These are phyloP conservation scores for Brachyptera putata DNA, from an alignment of 2,888 invertebrate species.

Conservation along the genomic window DNA sequence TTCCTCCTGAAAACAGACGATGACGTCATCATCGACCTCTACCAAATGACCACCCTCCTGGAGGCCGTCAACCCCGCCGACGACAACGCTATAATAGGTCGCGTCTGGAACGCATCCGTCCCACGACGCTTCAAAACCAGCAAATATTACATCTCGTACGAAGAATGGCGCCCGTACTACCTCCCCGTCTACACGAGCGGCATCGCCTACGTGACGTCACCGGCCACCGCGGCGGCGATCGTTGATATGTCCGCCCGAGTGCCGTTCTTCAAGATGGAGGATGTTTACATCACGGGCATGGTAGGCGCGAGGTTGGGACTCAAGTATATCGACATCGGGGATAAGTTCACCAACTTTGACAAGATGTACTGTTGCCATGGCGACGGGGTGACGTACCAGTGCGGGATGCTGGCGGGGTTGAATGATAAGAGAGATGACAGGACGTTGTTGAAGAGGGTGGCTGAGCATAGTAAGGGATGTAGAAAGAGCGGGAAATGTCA, in stretches of 20 bases:
- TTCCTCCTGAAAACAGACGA: neutral
- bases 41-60: neutral
- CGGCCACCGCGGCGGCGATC: neutral
- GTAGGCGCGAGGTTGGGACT: neutral
- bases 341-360: neutral
- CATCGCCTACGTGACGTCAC: neutral
- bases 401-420: neutral
- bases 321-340: neutral
- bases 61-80: neutral
- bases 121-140: neutral
- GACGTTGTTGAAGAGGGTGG: neutral
- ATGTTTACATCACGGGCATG: neutral
- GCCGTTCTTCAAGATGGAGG: neutral
- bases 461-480: neutral
- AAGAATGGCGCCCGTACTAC: neutral
- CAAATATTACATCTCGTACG: conserved; percentile 1
- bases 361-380: neutral
- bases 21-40: neutral
- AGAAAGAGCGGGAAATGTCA: neutral
- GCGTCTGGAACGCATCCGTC: neutral
- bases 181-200: neutral
- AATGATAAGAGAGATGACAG: neutral
- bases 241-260: neutral
- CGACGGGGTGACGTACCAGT: neutral
- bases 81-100: neutral